phyloP scores from a whole-genome alignment of 2,797 vertebrate genomes.

The Pachyuromys duprasi region DNA sequence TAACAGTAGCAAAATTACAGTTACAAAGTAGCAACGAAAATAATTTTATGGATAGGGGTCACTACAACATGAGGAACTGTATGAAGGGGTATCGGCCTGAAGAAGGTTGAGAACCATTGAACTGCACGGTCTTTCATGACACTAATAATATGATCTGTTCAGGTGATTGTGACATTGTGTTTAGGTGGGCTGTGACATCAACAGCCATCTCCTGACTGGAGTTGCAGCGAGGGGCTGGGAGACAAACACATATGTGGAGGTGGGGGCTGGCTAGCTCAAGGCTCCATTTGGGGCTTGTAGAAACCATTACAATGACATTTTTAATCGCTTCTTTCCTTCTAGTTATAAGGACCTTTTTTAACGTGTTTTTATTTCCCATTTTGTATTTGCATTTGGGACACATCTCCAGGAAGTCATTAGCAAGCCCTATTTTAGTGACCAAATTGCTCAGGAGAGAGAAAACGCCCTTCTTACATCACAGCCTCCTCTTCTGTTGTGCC shows the following conservation, averaged over 20 bases:
- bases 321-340: not conserved
- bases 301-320: not conserved
- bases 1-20: not conserved
- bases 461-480: not conserved
- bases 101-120: not conserved
- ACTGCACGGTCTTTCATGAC: not conserved
- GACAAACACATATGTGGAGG: not conserved
- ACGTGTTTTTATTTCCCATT: not conserved
- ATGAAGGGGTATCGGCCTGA: not conserved
- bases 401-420: slow-evolving; percentile 32
- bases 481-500: not conserved
- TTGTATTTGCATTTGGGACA: slow-evolving; percentile 2
- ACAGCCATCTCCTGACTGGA: not conserved
- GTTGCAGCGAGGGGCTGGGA: too few relatives aligned
- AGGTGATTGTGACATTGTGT: too few relatives aligned
- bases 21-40: not conserved
- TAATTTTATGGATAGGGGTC: not conserved
- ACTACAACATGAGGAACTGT: not conserved
- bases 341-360: slow-evolving; percentile 31
- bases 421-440: not conserved
- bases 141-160: not conserved
- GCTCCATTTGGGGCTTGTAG: not conserved
- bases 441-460: not conserved
- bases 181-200: not conserved
- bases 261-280: not conserved